phyloP scores from a whole-genome alignment of 1,140 invertebrate species.

The Heliothis subflexa region DNA sequence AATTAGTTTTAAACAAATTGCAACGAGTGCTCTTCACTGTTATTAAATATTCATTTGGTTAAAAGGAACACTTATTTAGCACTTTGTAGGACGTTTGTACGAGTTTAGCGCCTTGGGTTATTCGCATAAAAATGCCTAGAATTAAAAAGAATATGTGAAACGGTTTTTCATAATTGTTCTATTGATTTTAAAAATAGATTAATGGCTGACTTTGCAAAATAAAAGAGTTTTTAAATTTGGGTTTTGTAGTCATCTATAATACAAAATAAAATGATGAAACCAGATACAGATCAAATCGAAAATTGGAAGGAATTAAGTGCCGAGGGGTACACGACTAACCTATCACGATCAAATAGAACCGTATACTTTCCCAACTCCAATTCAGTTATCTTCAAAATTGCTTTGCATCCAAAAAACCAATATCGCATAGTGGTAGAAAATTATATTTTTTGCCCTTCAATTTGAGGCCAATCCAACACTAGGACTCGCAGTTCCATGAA shows the following conservation, averaged over 20 bases:
- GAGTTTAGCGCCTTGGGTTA: slow-evolving; percentile 19
- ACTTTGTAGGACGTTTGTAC: slow-evolving; percentile 34
- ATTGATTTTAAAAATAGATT: neutral
- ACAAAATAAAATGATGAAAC: slow-evolving; percentile 21
- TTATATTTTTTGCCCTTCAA: neutral
- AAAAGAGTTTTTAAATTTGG: neutral
- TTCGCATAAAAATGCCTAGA: slow-evolving; percentile 12
- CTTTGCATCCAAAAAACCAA: neutral
- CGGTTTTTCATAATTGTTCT: slow-evolving; percentile 19
- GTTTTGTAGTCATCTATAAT: neutral
- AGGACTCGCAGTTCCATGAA: neutral
- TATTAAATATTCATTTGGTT: slow-evolving; percentile 50
- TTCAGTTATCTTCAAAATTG: slow-evolving; percentile 34
- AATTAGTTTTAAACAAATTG: slow-evolving; percentile 53
- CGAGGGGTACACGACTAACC: slow-evolving; percentile 38
- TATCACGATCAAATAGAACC: slow-evolving; percentile 39
- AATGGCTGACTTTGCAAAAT: neutral
- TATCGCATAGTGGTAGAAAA: neutral
- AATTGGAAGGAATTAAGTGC: slow-evolving; percentile 34
- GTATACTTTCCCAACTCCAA: slow-evolving; percentile 35
- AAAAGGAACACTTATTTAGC: slow-evolving; percentile 43
- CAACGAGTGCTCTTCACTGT: slow-evolving; percentile 31
- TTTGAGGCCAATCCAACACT: neutral
- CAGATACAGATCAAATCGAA: slow-evolving; percentile 14
- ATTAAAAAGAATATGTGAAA: slow-evolving; percentile 16